phyloP scores from a whole-genome alignment of 1,140 invertebrate species.

The Doryteuthis pealeii region DNA sequence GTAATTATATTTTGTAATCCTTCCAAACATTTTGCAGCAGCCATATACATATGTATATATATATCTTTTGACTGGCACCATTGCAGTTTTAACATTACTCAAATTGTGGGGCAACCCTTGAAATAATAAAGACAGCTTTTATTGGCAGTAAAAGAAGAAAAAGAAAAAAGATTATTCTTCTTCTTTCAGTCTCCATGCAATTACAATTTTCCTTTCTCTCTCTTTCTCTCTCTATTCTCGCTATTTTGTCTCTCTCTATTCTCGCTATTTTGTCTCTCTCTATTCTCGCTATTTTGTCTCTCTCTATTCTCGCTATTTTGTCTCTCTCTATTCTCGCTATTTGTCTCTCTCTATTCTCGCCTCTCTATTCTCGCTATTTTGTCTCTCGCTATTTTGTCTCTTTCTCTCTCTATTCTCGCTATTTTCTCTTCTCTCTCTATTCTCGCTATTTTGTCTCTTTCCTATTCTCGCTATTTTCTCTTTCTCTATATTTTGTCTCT shows the following conservation, averaged over 20 bases:
- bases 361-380: background rate
- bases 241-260: background rate
- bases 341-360: background rate
- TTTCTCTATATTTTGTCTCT: background rate
- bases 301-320: background rate
- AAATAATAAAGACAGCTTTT: too few relatives aligned
- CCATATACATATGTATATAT: too few relatives aligned
- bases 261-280: background rate
- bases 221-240: too few relatives aligned
- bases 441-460: background rate
- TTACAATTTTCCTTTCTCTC: background rate
- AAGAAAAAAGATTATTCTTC: too few relatives aligned
- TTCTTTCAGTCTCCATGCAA: background rate
- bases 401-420: background rate
- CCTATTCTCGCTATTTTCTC: background rate
- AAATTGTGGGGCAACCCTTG: too few relatives aligned
- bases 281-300: background rate
- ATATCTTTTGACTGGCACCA: too few relatives aligned
- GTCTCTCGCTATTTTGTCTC: background rate
- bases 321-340: background rate
- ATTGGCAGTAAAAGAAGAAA: too few relatives aligned
- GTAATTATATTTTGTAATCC: too few relatives aligned
- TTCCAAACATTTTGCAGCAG: too few relatives aligned
- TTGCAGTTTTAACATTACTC: too few relatives aligned
- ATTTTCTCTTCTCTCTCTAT: background rate